A percentile compares a stretch with the other conserved stretches of the same genome.
Conservation (phyloP, 2,888 invertebrate species). For the Synanthedon andrenaeformis region DNA sequence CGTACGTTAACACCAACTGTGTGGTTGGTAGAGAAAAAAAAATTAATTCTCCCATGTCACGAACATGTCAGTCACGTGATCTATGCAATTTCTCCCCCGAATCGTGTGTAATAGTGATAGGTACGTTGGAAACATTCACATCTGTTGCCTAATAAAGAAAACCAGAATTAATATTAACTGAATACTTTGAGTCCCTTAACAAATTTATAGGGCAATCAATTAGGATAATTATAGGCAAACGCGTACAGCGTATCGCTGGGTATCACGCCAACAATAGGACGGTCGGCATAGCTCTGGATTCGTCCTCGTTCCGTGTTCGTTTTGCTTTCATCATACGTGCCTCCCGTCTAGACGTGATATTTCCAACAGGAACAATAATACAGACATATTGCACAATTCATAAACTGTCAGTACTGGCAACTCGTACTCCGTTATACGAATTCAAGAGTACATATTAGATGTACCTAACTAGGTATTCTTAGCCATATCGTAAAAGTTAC, state of each 20-base stretch:
- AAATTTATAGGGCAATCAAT: constrained; percentile 52
- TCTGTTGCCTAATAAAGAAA: background rate
- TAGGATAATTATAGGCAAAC: constrained; percentile 41
- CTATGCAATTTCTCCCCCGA: constrained; percentile 9
- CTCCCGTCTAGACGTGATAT: constrained; percentile 62
- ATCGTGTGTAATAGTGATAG: background rate
- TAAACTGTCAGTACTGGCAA: background rate
- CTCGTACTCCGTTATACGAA: background rate
- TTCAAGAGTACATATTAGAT: background rate
- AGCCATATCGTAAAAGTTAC: too few species aligned
- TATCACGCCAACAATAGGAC: constrained; percentile 64
- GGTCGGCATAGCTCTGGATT: constrained; percentile 11
- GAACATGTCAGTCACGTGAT: constrained; percentile 20
- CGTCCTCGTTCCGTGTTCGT: constrained; percentile 20
- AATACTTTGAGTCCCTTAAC: background rate
- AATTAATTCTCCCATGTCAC: constrained; percentile 25
- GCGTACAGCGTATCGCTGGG: constrained; percentile 39
- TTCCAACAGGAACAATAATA: constrained; percentile 44
- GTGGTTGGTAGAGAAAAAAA: constrained; percentile 15
- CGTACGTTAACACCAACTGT: constrained; percentile 1
- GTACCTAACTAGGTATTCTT: background rate
- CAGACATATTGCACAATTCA: constrained; percentile 31
- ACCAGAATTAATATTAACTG: background rate
- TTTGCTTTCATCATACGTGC: constrained; percentile 53
- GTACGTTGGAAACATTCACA: background rate